phyloP scores from a whole-genome alignment of 2,888 invertebrate species.

The Lasius platythorax region DNA sequence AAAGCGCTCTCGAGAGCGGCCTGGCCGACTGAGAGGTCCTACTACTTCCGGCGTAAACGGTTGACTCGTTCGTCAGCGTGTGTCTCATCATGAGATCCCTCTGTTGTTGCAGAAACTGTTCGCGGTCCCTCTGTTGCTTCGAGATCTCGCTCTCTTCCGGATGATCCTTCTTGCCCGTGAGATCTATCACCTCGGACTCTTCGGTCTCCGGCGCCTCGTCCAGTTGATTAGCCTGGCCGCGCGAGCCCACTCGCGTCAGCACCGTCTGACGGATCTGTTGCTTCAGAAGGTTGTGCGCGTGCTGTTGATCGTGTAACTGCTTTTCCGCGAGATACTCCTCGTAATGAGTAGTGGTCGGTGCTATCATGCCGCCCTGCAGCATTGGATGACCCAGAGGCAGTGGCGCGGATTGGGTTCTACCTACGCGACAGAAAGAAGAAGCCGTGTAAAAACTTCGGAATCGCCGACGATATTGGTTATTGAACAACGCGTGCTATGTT shows the following conservation, averaged over 20 bases:
- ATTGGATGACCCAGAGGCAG: constrained; percentile 96
- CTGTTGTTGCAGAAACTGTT: constrained; percentile 90
- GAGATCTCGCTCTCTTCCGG: constrained; percentile 87
- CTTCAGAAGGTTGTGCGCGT: constrained; percentile 89
- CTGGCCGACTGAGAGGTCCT: constrained; percentile 83
- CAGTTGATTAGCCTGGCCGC: constrained; percentile 88
- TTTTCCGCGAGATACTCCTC: constrained; percentile 87
- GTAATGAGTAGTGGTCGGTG: constrained; percentile 86
- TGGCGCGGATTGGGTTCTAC: constrained; percentile 97
- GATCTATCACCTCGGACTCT: constrained; percentile 90
- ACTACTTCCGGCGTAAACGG: constrained; percentile 82
- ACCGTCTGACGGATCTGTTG: constrained; percentile 96
- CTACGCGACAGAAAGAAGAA: constrained; percentile 81
- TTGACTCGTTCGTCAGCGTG: constrained; percentile 86
- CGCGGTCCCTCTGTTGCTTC: constrained; percentile 88
- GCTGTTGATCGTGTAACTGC: constrained; percentile 87
- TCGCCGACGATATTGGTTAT: neutral
- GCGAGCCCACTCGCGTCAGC: constrained; percentile 90
- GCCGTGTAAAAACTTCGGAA: neutral
- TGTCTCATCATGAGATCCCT: constrained; percentile 89
- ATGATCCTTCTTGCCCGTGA: constrained; percentile 89
- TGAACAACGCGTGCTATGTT: constrained; percentile 49
- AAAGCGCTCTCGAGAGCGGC: constrained; percentile 93
- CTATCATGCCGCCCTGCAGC: constrained; percentile 87
- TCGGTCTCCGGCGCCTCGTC: constrained; percentile 88